phyloP scores from a whole-genome alignment of 2,113 vertebrate genomes.

The Mirounga angustirostris region DNA sequence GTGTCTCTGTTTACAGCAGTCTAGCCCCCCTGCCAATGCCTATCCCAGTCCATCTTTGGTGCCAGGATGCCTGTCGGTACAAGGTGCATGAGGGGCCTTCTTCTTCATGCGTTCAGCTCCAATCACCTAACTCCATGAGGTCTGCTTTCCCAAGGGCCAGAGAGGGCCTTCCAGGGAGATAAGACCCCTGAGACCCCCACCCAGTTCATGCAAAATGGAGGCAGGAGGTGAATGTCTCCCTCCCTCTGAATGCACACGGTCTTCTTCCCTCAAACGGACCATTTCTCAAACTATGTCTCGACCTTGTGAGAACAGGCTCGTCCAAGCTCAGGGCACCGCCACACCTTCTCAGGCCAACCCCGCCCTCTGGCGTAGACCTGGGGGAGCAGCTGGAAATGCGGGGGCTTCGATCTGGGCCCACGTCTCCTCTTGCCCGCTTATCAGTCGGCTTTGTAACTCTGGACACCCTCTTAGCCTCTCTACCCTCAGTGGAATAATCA shows the following conservation, averaged over 20 bases:
- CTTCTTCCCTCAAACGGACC: background rate
- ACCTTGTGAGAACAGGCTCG: background rate
- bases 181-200: background rate
- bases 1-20: background rate
- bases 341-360: background rate
- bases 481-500: background rate
- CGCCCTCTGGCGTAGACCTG: fast-evolving
- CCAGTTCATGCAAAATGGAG: background rate
- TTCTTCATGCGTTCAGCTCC: background rate
- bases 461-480: background rate
- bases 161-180: background rate
- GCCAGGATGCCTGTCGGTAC: background rate
- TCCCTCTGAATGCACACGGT: background rate
- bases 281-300: background rate
- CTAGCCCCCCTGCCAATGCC: background rate
- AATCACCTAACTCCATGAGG: background rate
- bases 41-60: background rate
- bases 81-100: background rate
- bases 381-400: background rate
- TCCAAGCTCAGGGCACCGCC: background rate
- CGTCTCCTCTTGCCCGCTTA: background rate
- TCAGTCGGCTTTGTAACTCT: no score
- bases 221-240: background rate
- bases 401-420: background rate
- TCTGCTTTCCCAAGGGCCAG: background rate